Conservation (phyloP, 2,888 invertebrate species). For the Plebejus argus region DNA sequence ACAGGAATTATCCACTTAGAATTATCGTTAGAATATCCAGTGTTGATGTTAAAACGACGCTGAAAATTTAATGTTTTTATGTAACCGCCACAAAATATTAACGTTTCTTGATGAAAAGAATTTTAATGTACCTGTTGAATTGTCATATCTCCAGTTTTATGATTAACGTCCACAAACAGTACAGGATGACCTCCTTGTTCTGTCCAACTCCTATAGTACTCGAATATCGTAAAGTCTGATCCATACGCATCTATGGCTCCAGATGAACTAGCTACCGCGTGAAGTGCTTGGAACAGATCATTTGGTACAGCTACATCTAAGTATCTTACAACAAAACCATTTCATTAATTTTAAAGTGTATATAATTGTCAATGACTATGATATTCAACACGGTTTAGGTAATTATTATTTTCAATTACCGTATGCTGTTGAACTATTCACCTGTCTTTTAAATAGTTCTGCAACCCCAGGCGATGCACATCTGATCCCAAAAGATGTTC, state of each 20-base stretch:
- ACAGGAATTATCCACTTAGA: conserved; percentile 70
- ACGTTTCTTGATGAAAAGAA: background rate
- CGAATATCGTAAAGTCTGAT: conserved; percentile 57
- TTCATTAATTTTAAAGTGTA: background rate
- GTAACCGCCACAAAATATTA: background rate
- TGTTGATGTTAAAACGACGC: conserved; percentile 77
- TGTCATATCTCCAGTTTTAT: conserved; percentile 60
- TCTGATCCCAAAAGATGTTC: conserved; percentile 80
- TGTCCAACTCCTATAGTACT: conserved; percentile 75
- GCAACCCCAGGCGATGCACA: conserved; percentile 77
- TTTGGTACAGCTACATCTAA: conserved; percentile 68
- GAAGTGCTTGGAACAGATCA: conserved; percentile 73
- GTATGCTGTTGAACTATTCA: conserved; percentile 51
- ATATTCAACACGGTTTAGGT: background rate
- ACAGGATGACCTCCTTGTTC: conserved; percentile 82
- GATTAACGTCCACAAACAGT: conserved; percentile 74
- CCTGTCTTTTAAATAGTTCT: conserved; percentile 76
- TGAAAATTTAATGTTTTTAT: conserved; percentile 42
- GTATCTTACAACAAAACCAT: conserved; percentile 46
- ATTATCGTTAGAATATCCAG: conserved; percentile 53
- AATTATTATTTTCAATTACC: background rate
- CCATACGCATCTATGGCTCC: conserved; percentile 60
- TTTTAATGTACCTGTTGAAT: conserved; percentile 64
- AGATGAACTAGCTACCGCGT: conserved; percentile 51
- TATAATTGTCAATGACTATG: background rate